These are phyloP conservation scores for Neocrepidodera transversa DNA, from an alignment of 2,888 invertebrate species.

Conservation along the genomic window DNA sequence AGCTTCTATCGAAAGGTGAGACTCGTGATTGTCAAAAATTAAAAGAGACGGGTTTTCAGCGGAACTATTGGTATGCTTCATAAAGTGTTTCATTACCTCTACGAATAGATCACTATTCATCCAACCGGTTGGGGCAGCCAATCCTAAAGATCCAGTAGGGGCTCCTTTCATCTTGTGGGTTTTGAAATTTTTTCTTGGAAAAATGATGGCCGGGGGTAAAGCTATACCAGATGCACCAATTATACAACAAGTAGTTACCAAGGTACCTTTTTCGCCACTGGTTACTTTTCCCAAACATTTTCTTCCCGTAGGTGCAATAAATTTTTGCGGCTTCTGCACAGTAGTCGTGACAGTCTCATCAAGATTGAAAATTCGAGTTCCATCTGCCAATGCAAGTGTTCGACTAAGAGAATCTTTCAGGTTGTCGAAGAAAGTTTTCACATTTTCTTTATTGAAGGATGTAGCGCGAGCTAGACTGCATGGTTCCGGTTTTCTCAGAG, in stretches of 20 bases:
- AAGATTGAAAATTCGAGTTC: constrained; percentile 29
- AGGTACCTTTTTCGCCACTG: constrained; percentile 13
- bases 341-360: constrained; percentile 35
- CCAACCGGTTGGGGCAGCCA: not conserved
- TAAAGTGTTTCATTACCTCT: constrained; percentile 32
- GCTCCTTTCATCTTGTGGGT: constrained; percentile 11
- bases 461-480: not conserved
- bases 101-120: constrained; percentile 24
- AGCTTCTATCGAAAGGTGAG: not conserved
- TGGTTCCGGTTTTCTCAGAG: constrained; percentile 17
- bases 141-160: constrained; percentile 13
- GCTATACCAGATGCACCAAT: no score
- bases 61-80: constrained; percentile 12
- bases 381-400: constrained; percentile 25
- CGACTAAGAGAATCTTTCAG: constrained; percentile 11
- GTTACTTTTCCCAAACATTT: constrained; percentile 7
- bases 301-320: constrained; percentile 22
- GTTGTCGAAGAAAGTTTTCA: constrained; percentile 19
- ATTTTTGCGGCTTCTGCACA: constrained; percentile 34
- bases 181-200: constrained; percentile 19
- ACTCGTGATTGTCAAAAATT: not conserved
- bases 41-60: constrained; percentile 32
- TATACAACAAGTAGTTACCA: constrained; percentile 23
- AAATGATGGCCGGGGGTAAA: not conserved
- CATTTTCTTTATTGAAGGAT: constrained; percentile 20